Evolutionary conservation across 2,113 vertebrate genomes (phyloP).

Genomic region (Erythrolamprus reginae): DNA sequence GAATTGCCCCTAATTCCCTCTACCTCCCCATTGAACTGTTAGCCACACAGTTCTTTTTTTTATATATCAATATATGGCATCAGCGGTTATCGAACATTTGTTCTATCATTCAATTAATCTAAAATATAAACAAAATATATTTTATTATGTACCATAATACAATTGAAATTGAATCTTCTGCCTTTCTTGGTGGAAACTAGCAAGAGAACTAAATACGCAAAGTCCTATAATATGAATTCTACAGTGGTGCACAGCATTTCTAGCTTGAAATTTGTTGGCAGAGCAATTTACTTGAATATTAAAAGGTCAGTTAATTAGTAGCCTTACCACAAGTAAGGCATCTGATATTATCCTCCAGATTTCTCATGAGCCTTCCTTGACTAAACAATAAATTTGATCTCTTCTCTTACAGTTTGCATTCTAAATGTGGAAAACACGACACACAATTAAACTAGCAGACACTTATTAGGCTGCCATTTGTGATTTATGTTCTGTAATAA

Average conservation of each 20-base stretch:
- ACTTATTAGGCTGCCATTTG: neutral
- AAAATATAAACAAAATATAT: neutral
- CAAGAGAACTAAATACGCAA: neutral
- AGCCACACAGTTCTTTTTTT: no score
- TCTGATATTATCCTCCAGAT: neutral
- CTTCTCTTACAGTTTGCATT: neutral
- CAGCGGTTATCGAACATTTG: no score
- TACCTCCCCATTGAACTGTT: no score
- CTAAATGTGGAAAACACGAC: neutral
- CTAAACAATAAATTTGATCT: neutral
- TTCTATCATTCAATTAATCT: no score
- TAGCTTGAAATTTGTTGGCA: neutral
- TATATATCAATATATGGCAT: no score
- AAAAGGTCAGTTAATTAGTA: conserved; percentile 8
- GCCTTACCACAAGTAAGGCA: neutral
- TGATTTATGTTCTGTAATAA: neutral
- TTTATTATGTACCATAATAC: accelerated
- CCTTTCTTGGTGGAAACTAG: neutral
- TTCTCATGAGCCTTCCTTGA: neutral
- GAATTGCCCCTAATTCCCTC: no score
- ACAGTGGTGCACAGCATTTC: neutral
- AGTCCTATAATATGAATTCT: neutral
- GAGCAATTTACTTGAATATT: neutral
- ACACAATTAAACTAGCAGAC: neutral
- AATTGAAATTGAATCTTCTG: no score